Percentiles rank a stretch among this genome's conserved stretches.
Evolutionary conservation across 2,113 vertebrate genomes (phyloP).

Genomic region (Cygnus buccinator): DNA sequence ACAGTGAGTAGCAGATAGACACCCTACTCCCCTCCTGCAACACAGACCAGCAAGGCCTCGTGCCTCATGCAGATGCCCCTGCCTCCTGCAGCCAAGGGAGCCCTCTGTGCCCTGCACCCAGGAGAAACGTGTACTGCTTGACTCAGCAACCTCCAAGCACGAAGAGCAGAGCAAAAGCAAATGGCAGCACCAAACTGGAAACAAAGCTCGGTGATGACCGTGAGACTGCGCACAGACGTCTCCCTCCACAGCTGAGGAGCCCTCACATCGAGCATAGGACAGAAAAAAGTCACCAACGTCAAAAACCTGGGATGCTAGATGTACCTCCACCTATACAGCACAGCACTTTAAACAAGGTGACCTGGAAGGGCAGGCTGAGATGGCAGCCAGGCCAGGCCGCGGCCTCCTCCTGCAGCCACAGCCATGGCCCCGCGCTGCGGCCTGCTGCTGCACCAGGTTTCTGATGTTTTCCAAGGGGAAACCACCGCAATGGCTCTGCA

Average conservation of each 20-base stretch:
- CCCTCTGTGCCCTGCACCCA: too few species aligned
- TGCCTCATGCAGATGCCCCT: too few species aligned
- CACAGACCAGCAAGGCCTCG: background rate
- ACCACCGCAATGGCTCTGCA: rapidly evolving
- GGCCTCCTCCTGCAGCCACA: too few species aligned
- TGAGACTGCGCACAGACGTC: rapidly evolving
- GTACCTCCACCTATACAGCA: too few species aligned
- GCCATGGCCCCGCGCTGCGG: too few species aligned
- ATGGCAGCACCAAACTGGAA: background rate
- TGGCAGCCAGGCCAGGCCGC: too few species aligned
- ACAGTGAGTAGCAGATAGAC: background rate
- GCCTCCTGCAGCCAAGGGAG: background rate
- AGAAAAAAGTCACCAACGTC: too few species aligned
- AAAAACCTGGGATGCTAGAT: background rate
- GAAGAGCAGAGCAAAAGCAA: background rate
- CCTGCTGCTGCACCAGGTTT: background rate
- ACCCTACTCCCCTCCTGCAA: background rate
- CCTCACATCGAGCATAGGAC: background rate
- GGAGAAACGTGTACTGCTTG: rapidly evolving
- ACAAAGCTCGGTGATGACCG: background rate
- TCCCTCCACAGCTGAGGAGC: background rate
- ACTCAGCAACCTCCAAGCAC: background rate
- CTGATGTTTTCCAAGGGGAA: background rate
- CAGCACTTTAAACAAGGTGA: too few species aligned
- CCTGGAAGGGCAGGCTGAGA: too few species aligned